These are phyloP conservation scores for Dendropsophus ebraccatus DNA, from an alignment of 2,113 vertebrate species.

Conservation along the genomic window DNA sequence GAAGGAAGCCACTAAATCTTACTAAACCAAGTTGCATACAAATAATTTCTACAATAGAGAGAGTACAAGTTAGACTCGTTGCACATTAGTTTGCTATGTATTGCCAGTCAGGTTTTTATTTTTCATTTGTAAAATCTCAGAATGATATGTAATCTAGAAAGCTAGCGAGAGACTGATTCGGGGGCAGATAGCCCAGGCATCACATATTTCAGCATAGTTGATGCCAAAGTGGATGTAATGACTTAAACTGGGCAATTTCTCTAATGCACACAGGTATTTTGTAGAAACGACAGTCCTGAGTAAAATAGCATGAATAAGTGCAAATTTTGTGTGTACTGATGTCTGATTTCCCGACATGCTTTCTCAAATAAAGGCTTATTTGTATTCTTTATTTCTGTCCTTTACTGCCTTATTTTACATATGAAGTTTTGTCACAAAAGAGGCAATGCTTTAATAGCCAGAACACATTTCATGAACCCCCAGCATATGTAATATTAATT, in stretches of 20 bases:
- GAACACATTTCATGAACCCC: neutral
- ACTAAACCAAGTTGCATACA: neutral
- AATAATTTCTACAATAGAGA: too few species aligned
- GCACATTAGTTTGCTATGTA: neutral
- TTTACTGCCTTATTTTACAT: neutral
- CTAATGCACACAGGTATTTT: conserved; percentile 17
- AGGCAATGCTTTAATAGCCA: neutral
- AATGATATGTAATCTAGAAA: conserved; percentile 26
- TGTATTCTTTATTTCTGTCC: neutral
- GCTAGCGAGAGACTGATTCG: neutral
- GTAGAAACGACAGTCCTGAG: neutral
- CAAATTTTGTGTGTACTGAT: conserved; percentile 25
- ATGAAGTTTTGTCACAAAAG: neutral
- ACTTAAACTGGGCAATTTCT: conserved; percentile 37
- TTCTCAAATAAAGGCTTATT: conserved; percentile 4
- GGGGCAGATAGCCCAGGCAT: conserved; percentile 3
- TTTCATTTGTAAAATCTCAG: neutral
- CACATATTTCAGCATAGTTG: neutral
- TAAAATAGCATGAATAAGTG: conserved; percentile 9
- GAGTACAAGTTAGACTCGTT: neutral
- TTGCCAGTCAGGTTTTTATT: neutral
- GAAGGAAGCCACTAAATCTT: neutral
- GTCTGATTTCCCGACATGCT: conserved; percentile 2
- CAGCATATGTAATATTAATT: neutral
- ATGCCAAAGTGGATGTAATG: conserved; percentile 24